Conservation (phyloP, 2,888 invertebrate species). For the Campaea margaritaria region DNA sequence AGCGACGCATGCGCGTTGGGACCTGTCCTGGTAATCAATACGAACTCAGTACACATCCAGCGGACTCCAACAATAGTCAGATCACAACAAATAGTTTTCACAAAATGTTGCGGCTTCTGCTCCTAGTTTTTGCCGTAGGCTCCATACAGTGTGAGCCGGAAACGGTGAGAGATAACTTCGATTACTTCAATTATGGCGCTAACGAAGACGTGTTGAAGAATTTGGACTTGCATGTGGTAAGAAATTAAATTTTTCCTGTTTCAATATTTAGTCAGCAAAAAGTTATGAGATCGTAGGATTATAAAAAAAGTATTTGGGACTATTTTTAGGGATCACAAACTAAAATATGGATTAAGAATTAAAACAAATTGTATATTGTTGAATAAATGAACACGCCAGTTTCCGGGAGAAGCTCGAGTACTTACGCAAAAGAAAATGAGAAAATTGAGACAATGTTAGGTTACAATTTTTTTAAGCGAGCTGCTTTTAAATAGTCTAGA, state of each 20-base stretch:
- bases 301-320: no score
- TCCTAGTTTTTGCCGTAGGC: conserved; percentile 55
- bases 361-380: no score
- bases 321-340: no score
- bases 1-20: conserved; percentile 69
- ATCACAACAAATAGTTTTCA: conserved; percentile 62
- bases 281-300: no score
- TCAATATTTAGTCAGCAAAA: not conserved
- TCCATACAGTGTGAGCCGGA: conserved; percentile 75
- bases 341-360: no score
- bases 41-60: conserved; percentile 54
- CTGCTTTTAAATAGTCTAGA: not conserved
- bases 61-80: conserved; percentile 54
- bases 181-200: conserved; percentile 77
- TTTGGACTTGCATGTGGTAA: conserved; percentile 73
- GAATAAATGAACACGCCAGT: no score
- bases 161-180: conserved; percentile 77
- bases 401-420: no score
- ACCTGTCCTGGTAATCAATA: conserved; percentile 70
- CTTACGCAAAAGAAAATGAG: no score
- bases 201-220: conserved; percentile 75
- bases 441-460: not conserved
- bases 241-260: not conserved
- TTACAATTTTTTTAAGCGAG: not conserved
- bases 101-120: conserved; percentile 66